Evolutionary conservation across 2,113 vertebrate genomes (phyloP).

Genomic region (Campylorhamphus procurvoides): DNA sequence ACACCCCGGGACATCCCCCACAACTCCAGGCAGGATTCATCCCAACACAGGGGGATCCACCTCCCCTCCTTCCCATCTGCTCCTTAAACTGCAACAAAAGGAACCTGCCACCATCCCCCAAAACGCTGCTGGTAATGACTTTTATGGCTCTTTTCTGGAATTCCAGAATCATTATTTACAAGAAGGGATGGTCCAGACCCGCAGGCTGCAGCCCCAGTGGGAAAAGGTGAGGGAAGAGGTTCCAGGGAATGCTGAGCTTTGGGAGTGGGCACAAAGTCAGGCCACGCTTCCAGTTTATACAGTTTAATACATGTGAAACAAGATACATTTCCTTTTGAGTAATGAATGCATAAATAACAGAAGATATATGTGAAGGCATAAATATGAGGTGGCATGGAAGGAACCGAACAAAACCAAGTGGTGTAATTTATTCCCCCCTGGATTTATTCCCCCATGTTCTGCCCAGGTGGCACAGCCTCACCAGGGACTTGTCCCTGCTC

Average conservation of each 20-base stretch:
- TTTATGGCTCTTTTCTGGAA: background rate
- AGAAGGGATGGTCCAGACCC: background rate
- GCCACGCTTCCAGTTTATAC: slow-evolving; percentile 69
- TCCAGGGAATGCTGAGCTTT: background rate
- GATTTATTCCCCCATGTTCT: background rate
- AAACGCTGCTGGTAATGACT: background rate
- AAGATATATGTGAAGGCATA: slow-evolving; percentile 69
- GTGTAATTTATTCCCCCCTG: background rate
- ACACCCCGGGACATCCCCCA: fast-evolving
- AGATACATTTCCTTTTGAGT: slow-evolving; percentile 69
- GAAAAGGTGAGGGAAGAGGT: background rate
- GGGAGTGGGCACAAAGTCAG: slow-evolving; percentile 11
- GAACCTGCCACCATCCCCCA: background rate
- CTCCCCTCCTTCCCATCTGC: background rate
- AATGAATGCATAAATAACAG: slow-evolving; percentile 70
- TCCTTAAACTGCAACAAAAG: background rate
- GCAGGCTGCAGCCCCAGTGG: too few relatives aligned
- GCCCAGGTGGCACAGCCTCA: background rate
- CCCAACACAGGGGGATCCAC: background rate
- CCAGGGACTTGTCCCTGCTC: background rate
- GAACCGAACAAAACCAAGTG: background rate
- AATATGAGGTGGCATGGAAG: slow-evolving; percentile 56
- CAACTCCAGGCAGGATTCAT: background rate
- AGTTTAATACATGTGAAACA: slow-evolving; percentile 74
- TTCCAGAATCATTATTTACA: background rate